Base-by-base conservation (phyloP, 1,140 invertebrate genomes). In the Acyrthosiphon pisum region DNA sequence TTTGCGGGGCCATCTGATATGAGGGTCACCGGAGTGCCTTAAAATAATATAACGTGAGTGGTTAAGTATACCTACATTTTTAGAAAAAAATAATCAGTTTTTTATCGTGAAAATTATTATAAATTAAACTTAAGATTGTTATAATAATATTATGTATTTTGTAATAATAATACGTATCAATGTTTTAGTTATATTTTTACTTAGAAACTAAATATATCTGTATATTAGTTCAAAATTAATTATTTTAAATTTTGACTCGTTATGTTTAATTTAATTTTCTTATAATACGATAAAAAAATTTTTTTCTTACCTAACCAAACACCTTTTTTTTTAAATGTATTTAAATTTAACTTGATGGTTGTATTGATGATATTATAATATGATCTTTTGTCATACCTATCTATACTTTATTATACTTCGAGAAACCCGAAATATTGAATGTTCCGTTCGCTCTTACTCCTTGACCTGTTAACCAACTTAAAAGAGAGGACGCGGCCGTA, bases 391-490 rank as follows among this genome's bases (percentile, higher is more conserved):
- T 84, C 76, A 92, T 92, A 83, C 9, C 35, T 81, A 20, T 81
- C 46, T 48, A 8, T 81, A 81, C 46, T 37, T 46, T 83, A 92
- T 83, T 83, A 92, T 91, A 91, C 76, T 83, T 18, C 18, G n/a
- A 93, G 91, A 93, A 93, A 93, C 76, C 91, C 91, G 91, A 93
- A 93, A 93, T 93, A 93, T 93, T 83, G 48, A 93, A 93, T 93
- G 91, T 93, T 93, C 91, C 91, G 91, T 93, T 93, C 91, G 91
- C 91, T 93, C 91, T 92, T 93, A 53, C 91, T 93, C 91, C 91
- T 93, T 93, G 91, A 93, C 91, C 91, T 93, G 91, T 93, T 93
- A 93, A 93, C 91, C 91, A 93, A 93, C 91, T 86, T 93, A 92
- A 60, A 93, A 93, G 91, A 86, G 91, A 93, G 91, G 91, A 93